phyloP scores from a whole-genome alignment of 1,140 invertebrate species.

The Drosophila lacertosa region DNA sequence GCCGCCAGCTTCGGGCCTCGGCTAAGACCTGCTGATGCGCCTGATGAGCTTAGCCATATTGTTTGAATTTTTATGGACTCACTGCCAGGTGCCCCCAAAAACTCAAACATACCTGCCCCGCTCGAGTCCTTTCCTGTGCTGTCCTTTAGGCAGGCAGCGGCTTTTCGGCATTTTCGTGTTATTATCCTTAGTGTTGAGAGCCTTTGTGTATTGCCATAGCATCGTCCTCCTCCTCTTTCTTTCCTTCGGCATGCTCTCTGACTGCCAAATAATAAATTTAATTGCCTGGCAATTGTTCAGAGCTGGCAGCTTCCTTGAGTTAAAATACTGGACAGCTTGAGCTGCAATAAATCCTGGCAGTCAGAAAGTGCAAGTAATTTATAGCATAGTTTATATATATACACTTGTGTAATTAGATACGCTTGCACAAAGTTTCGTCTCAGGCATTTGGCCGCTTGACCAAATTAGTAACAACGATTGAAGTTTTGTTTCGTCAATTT shows the following conservation, averaged over 20 bases:
- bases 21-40: constrained; percentile 72
- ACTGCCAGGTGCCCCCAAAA: not conserved
- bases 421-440: constrained; percentile 18
- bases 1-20: constrained; percentile 53
- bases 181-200: constrained; percentile 28
- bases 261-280: constrained; percentile 53
- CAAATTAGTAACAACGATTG: constrained; percentile 51
- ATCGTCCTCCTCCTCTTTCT: too few relatives aligned
- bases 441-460: not conserved
- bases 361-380: constrained; percentile 24
- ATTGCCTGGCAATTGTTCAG: constrained; percentile 38
- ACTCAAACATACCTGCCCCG: not conserved
- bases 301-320: not conserved
- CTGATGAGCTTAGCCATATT: constrained; percentile 75
- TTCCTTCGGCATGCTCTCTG: not conserved
- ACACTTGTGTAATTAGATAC: constrained; percentile 13
- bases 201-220: constrained; percentile 10
- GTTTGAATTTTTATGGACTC: constrained; percentile 66
- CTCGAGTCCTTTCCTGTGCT: not conserved
- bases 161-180: constrained; percentile 34
- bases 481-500: constrained; percentile 44
- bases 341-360: constrained; percentile 17
- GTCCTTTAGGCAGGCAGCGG: constrained; percentile 12
- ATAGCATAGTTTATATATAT: constrained; percentile 1
- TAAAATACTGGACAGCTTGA: constrained; percentile 12